Evolutionary conservation across 2,113 vertebrate species (phyloP), one percentile per base, ranked within the genome.

Genomic region (Podarcis cretensis): DNA sequence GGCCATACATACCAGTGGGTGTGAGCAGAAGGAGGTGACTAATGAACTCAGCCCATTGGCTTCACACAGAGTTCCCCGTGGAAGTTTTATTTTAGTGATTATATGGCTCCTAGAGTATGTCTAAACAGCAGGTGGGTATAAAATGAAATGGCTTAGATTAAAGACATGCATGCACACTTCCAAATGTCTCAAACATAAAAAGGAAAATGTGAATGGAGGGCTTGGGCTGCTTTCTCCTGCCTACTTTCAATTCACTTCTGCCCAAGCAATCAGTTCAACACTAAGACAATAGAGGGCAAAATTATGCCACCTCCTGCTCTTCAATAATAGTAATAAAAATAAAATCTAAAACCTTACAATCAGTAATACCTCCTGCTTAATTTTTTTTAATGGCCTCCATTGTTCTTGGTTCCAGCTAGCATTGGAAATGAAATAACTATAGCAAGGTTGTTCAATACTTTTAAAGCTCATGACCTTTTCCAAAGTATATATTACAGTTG

Each of bases 251-350:
- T 78, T 66, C 40, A 57, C 85, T 93, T 94, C 90, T 76, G 86
- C 91, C 71, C 81, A 89, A 40, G 73, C 78, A 92, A 85, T 84
- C 81, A 87, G 86, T 71, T 89, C 85, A 87, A 91, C 94, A 90
- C 89, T 86, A 95, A 91, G 92, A 89, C 90, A 94, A 89, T 18
- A 54, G 80, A 89, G 69, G 92, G 66, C 69, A 92, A 89, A 93
- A 89, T 68, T 69, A 80, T 18, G 23, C 23, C 66, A 57, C 88
- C 92, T 90, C 89, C 92, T 66, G 90, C 93, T 81, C 91, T 84
- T 88, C 59, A 90, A 75, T 54, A 54, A 54, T 30, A 74, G 87
- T 83, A 87, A 68, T 65, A 21, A 81, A 20, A 81, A 32, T 4
- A 63, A n/a, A 80, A 80, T 90, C 3, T 6, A 30, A 83, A 68